phyloP scores from a whole-genome alignment of 2,797 vertebrate species.

The Halcyon chelicuti region DNA sequence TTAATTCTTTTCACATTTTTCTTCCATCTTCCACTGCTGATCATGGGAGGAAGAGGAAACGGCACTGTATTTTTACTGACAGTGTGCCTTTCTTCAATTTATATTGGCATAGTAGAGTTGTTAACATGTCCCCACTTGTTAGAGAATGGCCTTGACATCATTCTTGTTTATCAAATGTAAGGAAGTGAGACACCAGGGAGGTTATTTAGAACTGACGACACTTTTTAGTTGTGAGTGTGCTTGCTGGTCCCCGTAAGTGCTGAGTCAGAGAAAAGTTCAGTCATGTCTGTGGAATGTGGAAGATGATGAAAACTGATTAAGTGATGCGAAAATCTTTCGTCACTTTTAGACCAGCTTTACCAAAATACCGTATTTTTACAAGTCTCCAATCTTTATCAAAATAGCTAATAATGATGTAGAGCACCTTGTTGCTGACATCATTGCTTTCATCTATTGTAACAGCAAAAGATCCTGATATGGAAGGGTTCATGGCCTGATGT shows the following conservation, averaged over 20 bases:
- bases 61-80: neutral
- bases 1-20: neutral
- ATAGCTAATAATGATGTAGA: neutral
- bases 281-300: neutral
- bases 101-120: neutral
- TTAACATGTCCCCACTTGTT: neutral
- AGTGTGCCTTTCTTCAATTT: neutral
- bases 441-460: neutral
- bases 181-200: neutral
- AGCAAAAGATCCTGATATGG: neutral
- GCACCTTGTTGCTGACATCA: neutral
- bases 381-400: conserved; percentile 34
- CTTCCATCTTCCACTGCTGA: neutral
- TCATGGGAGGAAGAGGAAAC: neutral
- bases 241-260: neutral
- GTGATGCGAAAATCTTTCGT: neutral
- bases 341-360: conserved; percentile 10
- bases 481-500: neutral
- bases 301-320: conserved; percentile 28
- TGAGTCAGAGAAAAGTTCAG: conserved; percentile 16
- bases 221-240: neutral
- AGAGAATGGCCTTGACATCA: neutral
- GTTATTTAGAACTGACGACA: neutral
- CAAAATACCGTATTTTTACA: neutral
- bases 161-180: neutral